Evolutionary conservation across 2,113 vertebrate genomes (phyloP).

Genomic region (Dicrurus megarhynchus): DNA sequence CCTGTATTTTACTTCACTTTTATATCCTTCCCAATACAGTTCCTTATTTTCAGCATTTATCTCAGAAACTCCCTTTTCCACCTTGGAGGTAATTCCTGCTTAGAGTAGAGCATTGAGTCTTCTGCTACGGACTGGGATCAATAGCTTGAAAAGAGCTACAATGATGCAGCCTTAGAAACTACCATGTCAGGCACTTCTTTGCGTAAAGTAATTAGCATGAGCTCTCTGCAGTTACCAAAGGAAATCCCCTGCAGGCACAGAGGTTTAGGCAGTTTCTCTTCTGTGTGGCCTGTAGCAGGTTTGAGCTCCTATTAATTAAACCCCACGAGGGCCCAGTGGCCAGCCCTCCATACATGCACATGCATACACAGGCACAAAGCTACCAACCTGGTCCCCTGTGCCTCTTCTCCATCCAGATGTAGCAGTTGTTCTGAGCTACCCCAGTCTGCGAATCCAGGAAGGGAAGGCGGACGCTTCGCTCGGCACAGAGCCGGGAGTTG

Average conservation of each 20-base stretch:
- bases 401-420: conserved; percentile 99
- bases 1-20: neutral
- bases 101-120: neutral
- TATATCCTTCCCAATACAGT: neutral
- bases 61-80: neutral
- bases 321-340: neutral
- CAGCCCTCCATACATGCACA: neutral
- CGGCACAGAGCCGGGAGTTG: conserved; percentile 92
- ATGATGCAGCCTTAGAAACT: neutral
- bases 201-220: conserved; percentile 22
- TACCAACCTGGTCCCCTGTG: conserved; percentile 91
- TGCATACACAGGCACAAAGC: neutral
- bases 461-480: conserved; percentile 93
- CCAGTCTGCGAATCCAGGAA: conserved; percentile 97
- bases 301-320: conserved; percentile 51
- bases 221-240: conserved; percentile 35
- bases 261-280: conserved; percentile 52
- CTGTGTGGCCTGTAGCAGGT: conserved; percentile 15
- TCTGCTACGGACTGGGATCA: neutral
- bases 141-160: conserved; percentile 23
- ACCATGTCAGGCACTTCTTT: neutral
- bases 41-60: neutral
- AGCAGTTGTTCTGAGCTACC: conserved; percentile 98
- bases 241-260: conserved; percentile 41
- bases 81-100: neutral